Evolutionary conservation across 2,113 vertebrate species (phyloP).

Genomic region (Neotoma lepida): DNA sequence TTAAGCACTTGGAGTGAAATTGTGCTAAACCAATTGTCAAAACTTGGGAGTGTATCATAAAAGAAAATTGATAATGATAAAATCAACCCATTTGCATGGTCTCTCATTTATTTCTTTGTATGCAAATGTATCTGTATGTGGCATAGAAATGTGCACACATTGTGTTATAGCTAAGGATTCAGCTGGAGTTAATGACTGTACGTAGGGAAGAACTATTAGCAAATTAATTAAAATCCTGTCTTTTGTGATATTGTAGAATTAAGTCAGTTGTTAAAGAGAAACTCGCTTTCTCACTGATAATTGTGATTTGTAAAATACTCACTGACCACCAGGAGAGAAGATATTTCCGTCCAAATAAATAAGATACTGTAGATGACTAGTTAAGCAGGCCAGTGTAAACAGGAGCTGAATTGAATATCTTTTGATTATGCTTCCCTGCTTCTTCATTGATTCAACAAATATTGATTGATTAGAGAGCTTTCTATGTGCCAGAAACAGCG

Average conservation of each 20-base stretch:
- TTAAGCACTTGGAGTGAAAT: constrained; percentile 81
- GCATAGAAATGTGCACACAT: constrained; percentile 51
- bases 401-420: constrained; percentile 57
- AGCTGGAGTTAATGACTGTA: constrained; percentile 62
- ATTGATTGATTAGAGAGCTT: constrained; percentile 10
- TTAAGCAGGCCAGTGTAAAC: constrained; percentile 25
- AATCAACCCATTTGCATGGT: constrained; percentile 53
- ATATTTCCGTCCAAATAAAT: constrained; percentile 54
- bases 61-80: constrained; percentile 71
- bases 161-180: constrained; percentile 59
- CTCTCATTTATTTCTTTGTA: constrained; percentile 60
- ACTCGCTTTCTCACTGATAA: constrained; percentile 55
- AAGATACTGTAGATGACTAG: constrained; percentile 46
- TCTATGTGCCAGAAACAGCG: constrained; percentile 14
- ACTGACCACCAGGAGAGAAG: constrained; percentile 49
- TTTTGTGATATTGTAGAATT: constrained; percentile 57
- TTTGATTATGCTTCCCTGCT: constrained; percentile 44
- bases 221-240: constrained; percentile 72
- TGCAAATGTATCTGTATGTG: constrained; percentile 57
- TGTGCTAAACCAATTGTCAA: constrained; percentile 77
- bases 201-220: constrained; percentile 61
- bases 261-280: constrained; percentile 62
- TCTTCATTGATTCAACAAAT: constrained; percentile 61
- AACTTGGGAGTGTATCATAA: constrained; percentile 64
- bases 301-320: constrained; percentile 49